A percentile compares a stretch with the other conserved stretches of the same genome.
phyloP scores from a whole-genome alignment of 2,888 invertebrate genomes.

The Acanthoscelides obtectus region DNA sequence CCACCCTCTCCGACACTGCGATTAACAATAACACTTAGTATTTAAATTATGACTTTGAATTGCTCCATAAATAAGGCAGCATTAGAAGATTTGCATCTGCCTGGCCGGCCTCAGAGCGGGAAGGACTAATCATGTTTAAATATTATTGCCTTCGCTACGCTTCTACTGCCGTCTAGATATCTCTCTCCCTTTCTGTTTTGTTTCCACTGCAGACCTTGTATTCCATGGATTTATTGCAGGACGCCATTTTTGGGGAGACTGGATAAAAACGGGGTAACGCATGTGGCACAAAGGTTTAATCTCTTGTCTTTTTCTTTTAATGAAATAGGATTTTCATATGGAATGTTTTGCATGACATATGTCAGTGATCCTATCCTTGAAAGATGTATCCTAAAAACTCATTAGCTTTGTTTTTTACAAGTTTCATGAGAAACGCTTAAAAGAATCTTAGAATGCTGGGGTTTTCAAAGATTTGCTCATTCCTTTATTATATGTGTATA shows the following conservation, averaged over 20 bases:
- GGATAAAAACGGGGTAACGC: not conserved
- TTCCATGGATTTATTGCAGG: not conserved
- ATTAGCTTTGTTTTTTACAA: no score
- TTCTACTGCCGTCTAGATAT: not conserved
- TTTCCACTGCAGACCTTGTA: not conserved
- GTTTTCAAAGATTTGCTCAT: no score
- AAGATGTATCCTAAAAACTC: no score
- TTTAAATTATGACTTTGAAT: slow-evolving; percentile 51
- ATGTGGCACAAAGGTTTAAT: not conserved
- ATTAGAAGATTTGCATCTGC: slow-evolving; percentile 48
- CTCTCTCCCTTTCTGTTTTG: not conserved
- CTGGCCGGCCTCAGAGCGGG: slow-evolving; percentile 16
- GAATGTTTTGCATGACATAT: no score
- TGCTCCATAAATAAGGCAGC: slow-evolving; percentile 48
- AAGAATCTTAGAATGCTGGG: no score
- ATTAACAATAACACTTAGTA: slow-evolving; percentile 51
- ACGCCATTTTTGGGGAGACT: not conserved
- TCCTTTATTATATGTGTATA: no score
- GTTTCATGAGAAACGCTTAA: no score
- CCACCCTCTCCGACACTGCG: slow-evolving; percentile 38
- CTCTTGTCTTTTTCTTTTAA: not conserved
- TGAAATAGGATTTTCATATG: not conserved
- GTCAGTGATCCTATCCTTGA: no score
- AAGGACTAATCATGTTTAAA: slow-evolving; percentile 45
- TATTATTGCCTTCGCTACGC: slow-evolving; percentile 36